A percentile compares a stretch with the other conserved stretches of the same genome.
phyloP scores from a whole-genome alignment of 2,797 vertebrate genomes.

The Clamator glandarius region DNA sequence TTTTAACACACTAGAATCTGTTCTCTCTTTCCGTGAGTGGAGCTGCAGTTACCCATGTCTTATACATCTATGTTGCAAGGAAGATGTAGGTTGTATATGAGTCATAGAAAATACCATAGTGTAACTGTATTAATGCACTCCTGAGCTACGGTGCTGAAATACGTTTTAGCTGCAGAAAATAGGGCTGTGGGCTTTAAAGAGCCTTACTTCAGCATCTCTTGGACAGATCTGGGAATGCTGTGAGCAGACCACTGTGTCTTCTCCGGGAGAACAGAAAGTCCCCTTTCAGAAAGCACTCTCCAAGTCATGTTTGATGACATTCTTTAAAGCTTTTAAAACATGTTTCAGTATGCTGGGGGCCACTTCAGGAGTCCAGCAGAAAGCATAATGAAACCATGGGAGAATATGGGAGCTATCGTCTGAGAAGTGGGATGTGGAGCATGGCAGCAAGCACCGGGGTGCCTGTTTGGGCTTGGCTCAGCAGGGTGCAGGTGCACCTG shows the following conservation, averaged over 20 bases:
- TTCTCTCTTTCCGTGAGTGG: accelerated
- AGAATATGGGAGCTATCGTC: slow-evolving; percentile 73
- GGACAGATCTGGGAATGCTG: background rate
- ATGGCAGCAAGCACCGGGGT: slow-evolving; percentile 56
- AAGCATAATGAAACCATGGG: slow-evolving; percentile 71
- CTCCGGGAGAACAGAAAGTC: background rate
- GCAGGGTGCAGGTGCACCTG: accelerated
- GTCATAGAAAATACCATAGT: background rate
- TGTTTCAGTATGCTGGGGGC: slow-evolving; percentile 66
- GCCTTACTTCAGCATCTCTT: background rate
- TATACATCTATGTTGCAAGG: background rate
- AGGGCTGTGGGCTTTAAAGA: background rate
- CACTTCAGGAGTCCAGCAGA: slow-evolving; percentile 77
- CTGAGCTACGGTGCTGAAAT: background rate
- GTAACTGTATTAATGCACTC: background rate
- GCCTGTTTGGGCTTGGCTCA: background rate
- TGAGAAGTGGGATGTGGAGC: slow-evolving; percentile 73
- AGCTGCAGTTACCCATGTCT: background rate
- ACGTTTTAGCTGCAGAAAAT: background rate
- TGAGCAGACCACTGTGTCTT: background rate
- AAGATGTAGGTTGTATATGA: background rate
- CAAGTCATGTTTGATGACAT: background rate
- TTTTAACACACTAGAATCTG: background rate
- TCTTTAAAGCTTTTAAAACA: background rate
- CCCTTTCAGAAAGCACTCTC: slow-evolving; percentile 27